Conservation (phyloP, 2,888 invertebrate species). For the Anticlea derivata region DNA sequence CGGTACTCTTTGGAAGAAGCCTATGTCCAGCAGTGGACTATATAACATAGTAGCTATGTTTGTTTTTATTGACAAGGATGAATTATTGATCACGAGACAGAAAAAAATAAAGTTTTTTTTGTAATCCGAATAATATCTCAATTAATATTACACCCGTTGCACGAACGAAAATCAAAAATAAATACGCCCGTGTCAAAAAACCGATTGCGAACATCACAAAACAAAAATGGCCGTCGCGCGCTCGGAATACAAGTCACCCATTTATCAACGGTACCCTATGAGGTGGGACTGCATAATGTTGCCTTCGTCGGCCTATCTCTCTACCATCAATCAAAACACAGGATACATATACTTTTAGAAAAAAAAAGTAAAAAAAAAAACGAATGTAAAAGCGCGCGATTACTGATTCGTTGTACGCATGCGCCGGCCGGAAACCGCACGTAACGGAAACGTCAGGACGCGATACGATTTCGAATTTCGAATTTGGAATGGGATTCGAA, state of each 20-base stretch:
- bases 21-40: too few species aligned
- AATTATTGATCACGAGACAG: too few species aligned
- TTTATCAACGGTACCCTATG: slow-evolving; percentile 65
- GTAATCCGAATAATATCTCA: slow-evolving; percentile 33
- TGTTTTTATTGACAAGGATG: too few species aligned
- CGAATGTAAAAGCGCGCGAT: slow-evolving; percentile 67
- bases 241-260: slow-evolving; percentile 64
- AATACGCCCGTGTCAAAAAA: slow-evolving; percentile 46
- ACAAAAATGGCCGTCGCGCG: slow-evolving; percentile 53
- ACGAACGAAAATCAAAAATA: slow-evolving; percentile 30
- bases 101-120: background rate
- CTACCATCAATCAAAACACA: slow-evolving; percentile 76
- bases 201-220: slow-evolving; percentile 58
- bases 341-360: slow-evolving; percentile 71
- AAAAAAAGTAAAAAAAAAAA: slow-evolving; percentile 45
- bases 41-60: too few species aligned
- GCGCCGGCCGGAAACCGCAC: slow-evolving; percentile 69
- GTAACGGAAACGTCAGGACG: slow-evolving; percentile 81
- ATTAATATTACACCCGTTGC: slow-evolving; percentile 43
- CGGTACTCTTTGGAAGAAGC: too few species aligned
- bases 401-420: slow-evolving; percentile 75
- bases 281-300: slow-evolving; percentile 60
- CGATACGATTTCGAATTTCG: slow-evolving; percentile 80
- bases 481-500: slow-evolving; percentile 67
- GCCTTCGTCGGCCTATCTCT: slow-evolving; percentile 65